These are phyloP conservation scores for Spongilla lacustris DNA, from an alignment of 37 sponge, comb jelly and placozoan species.

Conservation along the genomic window DNA sequence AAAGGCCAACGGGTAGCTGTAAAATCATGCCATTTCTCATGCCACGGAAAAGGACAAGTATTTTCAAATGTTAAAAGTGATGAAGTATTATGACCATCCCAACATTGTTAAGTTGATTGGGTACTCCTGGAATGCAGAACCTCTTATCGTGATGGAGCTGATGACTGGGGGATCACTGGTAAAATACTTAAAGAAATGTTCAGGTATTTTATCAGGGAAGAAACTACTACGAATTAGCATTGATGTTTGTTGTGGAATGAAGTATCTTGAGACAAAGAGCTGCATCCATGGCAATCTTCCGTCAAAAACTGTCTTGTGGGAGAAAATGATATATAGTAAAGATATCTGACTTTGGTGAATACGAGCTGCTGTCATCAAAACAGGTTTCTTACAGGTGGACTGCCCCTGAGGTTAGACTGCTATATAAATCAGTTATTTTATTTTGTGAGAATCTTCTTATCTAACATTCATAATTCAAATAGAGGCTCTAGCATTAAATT, in stretches of 20 bases:
- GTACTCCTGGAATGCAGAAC: constrained; percentile 53
- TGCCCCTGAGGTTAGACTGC: constrained; percentile 90
- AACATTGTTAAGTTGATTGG: constrained; percentile 89
- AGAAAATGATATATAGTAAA: constrained; percentile 71
- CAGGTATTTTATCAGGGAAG: constrained; percentile 23
- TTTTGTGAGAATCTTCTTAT: not conserved
- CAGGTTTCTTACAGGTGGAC: constrained; percentile 96
- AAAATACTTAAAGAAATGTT: constrained; percentile 79
- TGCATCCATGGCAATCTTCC: constrained; percentile 90
- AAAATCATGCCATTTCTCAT: constrained; percentile 83
- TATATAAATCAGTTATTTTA: too few species aligned
- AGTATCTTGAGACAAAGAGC: constrained; percentile 72
- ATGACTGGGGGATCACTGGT: constrained; percentile 90
- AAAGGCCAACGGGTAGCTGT: constrained; percentile 70
- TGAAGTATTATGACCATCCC: constrained; percentile 91
- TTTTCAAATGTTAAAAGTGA: constrained; percentile 83
- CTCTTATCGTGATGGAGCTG: constrained; percentile 93
- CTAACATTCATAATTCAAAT: too few species aligned
- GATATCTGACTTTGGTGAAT: constrained; percentile 86
- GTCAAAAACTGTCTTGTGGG: constrained; percentile 90
- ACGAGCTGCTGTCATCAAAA: constrained; percentile 81
- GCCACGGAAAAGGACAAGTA: constrained; percentile 78
- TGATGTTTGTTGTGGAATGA: constrained; percentile 82
- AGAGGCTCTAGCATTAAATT: too few species aligned
- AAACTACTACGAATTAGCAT: constrained; percentile 59